These are phyloP conservation scores for Cryptotis parvus DNA, from an alignment of 2,113 vertebrate genomes.

Conservation along the genomic window DNA sequence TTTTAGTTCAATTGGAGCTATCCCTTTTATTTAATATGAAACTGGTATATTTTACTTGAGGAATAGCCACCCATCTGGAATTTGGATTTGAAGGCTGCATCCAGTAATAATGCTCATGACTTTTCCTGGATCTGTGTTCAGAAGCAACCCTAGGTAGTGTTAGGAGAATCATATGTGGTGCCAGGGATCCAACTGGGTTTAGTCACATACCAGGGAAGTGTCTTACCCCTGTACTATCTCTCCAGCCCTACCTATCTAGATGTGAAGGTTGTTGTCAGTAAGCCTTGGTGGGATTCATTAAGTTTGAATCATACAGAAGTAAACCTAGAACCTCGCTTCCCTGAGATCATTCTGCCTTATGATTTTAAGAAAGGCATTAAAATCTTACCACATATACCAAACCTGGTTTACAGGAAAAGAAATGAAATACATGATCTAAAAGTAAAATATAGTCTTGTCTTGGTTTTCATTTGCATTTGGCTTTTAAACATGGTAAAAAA, in stretches of 20 bases:
- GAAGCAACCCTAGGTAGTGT: too few species aligned
- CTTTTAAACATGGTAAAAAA: conserved; percentile 79
- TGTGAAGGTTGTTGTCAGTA: too few species aligned
- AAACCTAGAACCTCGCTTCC: neutral
- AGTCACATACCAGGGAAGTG: neutral
- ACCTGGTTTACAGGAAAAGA: conserved; percentile 11
- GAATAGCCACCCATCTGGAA: too few species aligned
- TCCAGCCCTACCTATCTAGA: too few species aligned
- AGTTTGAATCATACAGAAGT: neutral
- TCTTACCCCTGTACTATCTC: too few species aligned
- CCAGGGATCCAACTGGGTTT: neutral
- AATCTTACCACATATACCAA: neutral
- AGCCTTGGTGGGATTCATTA: neutral
- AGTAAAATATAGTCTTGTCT: conserved; percentile 60
- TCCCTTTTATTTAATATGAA: too few species aligned
- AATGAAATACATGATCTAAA: conserved; percentile 36
- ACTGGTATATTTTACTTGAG: too few species aligned
- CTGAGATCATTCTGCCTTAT: neutral
- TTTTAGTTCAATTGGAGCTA: too few species aligned
- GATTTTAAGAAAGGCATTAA: conserved; percentile 26
- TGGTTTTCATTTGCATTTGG: conserved; percentile 78
- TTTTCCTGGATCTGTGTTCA: too few species aligned
- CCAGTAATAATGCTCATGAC: too few species aligned
- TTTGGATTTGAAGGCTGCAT: too few species aligned
- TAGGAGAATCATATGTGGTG: too few species aligned